Conservation (phyloP, 2,888 invertebrate species). For the Cecidostiba fungosa region DNA sequence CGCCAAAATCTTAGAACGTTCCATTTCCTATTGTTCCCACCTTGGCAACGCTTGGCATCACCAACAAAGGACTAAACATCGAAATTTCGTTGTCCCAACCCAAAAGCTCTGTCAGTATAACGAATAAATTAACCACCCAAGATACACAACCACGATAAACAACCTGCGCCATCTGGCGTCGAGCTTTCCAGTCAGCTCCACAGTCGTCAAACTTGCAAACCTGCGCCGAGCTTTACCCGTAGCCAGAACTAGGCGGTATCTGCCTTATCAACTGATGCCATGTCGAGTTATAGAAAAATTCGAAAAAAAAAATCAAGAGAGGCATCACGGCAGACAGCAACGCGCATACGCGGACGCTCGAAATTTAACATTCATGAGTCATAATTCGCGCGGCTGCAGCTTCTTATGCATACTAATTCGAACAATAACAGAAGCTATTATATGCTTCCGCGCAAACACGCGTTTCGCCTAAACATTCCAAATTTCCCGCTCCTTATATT, state of each 20-base stretch:
- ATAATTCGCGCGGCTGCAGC: neutral
- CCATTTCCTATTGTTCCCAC: neutral
- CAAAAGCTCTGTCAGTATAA: neutral
- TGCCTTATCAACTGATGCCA: neutral
- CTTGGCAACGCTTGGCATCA: neutral
- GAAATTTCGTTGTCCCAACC: neutral
- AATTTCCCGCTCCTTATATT: neutral
- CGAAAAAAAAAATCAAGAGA: neutral
- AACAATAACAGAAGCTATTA: too few relatives aligned
- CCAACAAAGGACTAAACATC: neutral
- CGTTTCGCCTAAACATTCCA: neutral
- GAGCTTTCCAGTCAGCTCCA: neutral
- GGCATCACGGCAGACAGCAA: too few relatives aligned
- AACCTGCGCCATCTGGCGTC: neutral
- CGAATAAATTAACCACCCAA: neutral
- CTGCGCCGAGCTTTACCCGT: neutral
- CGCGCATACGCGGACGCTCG: neutral
- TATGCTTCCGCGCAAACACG: neutral
- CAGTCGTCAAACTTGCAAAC: neutral
- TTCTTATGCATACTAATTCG: neutral
- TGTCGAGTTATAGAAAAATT: neutral
- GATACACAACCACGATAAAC: neutral
- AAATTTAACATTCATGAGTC: slow-evolving; percentile 2
- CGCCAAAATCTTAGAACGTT: neutral
- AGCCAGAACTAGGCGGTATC: neutral